Evolutionary conservation across 2,113 vertebrate species (phyloP), one percentile per base, ranked within the genome.

Genomic region (Nestor notabilis): DNA sequence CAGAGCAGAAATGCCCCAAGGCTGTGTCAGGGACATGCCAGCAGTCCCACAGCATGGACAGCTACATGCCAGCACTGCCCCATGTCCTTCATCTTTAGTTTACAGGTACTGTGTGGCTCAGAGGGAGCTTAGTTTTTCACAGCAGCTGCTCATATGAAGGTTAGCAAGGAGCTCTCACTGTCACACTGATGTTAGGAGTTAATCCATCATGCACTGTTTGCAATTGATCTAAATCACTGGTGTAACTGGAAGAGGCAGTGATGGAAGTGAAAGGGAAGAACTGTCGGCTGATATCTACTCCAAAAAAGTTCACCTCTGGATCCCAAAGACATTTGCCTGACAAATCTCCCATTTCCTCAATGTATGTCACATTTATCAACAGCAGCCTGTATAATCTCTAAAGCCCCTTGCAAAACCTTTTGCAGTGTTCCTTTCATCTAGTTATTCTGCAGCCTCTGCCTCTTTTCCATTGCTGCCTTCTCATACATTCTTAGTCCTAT

Each of bases 31-130:
- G 69, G 49, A 35, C 2, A 3, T 60, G 39, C 19, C 77, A 80
- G 23, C 31, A 68, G 63, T 15, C 39, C 56, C 71, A 41, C 37
- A 27, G 56, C 4, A 58, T 2, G 29, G 56, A 18, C 10, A 60
- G 46, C 64, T 28, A 28, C 0, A 1, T 7, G 28, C 44, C 56
- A 79, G 37, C 0, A 0, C 52, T 69, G 68, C 25, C 27, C 7
- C 44, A 14, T 2, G 2, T 27, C 53, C 37, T 71, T 19, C 56
- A 21, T 28, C 5, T 75, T 66, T 21, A 20, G 5, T 39, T 81
- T 66, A 18, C n/a, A 28, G 21, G 17, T 28, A 63, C 33, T 69
- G 5, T 15, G 18, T 31, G 39, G 75, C 61, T 58, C 46, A 82
- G 64, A 55, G 10, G 18, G 28, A 79, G 37, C 37, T 75, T 21